A percentile compares a stretch with the other conserved stretches of the same genome.
These are phyloP conservation scores for Homarus gammarus DNA, from an alignment of 2,888 invertebrate genomes.

Conservation along the genomic window DNA sequence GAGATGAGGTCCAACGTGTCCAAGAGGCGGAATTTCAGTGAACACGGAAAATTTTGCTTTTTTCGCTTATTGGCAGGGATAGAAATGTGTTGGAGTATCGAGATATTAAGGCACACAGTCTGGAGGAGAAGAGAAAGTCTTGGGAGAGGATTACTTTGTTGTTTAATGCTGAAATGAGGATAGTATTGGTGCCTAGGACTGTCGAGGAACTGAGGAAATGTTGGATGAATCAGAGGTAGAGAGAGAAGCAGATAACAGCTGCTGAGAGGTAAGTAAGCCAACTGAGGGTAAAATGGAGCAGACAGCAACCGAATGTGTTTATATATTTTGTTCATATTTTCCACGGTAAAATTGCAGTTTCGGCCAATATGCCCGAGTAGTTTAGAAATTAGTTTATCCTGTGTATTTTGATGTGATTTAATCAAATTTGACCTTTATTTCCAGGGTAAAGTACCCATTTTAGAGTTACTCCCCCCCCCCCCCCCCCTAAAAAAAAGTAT, in stretches of 20 bases:
- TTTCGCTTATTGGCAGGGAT: not conserved
- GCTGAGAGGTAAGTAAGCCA: constrained; percentile 5
- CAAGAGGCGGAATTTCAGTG: constrained; percentile 26
- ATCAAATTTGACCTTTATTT: no score
- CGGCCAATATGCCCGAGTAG: no score
- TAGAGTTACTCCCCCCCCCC: no score
- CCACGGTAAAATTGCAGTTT: no score
- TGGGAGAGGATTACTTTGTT: not conserved
- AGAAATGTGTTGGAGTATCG: constrained; percentile 8
- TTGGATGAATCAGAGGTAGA: constrained; percentile 18
- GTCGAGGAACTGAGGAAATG: constrained; percentile 15
- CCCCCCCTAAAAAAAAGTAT: no score
- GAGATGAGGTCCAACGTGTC: not conserved
- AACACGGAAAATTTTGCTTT: constrained; percentile 2
- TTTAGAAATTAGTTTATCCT: no score
- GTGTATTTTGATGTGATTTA: no score
- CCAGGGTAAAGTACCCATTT: no score
- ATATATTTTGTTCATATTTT: no score
- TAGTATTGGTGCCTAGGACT: not conserved
- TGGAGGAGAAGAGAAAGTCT: constrained; percentile 4
- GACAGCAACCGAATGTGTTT: no score
- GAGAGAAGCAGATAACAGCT: constrained; percentile 5
- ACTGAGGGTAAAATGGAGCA: no score
- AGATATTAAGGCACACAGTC: constrained; percentile 13
- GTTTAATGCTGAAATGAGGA: constrained; percentile 5